Evolutionary conservation across 2,797 vertebrate genomes (phyloP).

Genomic region (Lagorchestes hirsutus): DNA sequence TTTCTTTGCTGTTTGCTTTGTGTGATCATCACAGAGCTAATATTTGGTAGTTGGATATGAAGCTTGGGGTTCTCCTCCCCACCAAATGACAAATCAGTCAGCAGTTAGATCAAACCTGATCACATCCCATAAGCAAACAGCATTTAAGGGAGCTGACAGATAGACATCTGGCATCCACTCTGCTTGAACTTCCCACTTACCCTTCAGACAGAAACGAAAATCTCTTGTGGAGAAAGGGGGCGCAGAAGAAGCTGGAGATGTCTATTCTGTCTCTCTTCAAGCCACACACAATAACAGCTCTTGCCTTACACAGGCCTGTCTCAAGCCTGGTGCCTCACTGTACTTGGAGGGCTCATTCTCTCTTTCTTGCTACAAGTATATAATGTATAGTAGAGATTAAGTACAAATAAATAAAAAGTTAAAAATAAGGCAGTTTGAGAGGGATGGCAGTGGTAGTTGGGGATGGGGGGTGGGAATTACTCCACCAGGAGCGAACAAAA

Average conservation of each 20-base stretch:
- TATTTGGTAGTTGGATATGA: neutral
- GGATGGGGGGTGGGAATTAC: neutral
- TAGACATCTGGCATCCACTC: neutral
- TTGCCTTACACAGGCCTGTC: neutral
- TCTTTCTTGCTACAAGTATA: too few species aligned
- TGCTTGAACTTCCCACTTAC: neutral
- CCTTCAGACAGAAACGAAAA: neutral
- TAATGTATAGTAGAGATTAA: too few species aligned
- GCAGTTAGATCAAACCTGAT: neutral
- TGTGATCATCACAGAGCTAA: neutral
- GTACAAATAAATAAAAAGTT: too few species aligned
- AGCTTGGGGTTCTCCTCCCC: too few species aligned
- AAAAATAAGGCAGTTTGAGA: too few species aligned
- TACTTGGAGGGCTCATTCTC: too few species aligned
- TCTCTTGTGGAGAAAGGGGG: neutral
- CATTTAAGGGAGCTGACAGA: neutral
- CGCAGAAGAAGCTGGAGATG: neutral
- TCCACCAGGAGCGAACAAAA: neutral
- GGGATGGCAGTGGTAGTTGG: too few species aligned
- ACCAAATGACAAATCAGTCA: neutral
- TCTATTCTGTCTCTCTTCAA: neutral
- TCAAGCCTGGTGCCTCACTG: neutral
- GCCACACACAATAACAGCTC: too few species aligned
- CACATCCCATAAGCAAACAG: neutral
- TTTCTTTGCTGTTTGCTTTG: neutral